Base-by-base conservation (phyloP, 2,888 invertebrate species). In the Biston stratarius region DNA sequence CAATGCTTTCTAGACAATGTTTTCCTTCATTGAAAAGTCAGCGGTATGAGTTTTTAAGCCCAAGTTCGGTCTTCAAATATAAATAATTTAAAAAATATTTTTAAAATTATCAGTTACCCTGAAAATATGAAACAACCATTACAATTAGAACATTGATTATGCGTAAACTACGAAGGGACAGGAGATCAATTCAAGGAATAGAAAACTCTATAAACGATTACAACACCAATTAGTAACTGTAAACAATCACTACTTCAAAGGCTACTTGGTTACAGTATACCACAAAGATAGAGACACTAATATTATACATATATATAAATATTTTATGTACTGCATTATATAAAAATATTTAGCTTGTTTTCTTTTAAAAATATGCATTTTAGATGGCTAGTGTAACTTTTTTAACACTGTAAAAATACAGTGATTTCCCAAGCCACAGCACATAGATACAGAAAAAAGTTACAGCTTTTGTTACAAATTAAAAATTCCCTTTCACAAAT, bases 181-280 rank as follows among this genome's bases (percentile, higher is more conserved):
- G 91, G 91, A 91, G 84, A 85, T 87, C 79, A 91, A 91, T 74
- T 87, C 74, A 86, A 77, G 89, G 90, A 89, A 91, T 91, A 91
- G 83, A 89, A 91, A 91, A 86, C 68, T 81, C 74, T 74, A 67
- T 74, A 69, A 70, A 74, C n/a, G 7, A 62, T 81, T 75, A 81
- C 74, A 83, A 83, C 77, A 78, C 71, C 71, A 82, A 83, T 81
- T 82, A 74, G 71, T 77, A 77, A 69, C 77, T 78, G 78, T 84
- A 84, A 83, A 85, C 77, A 80, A 83, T 78, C 76, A 81, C 83
- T 86, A 88, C 78, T 76, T 76, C 73, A 82, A 85, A 84, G 80
- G 80, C 83, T 86, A 87, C 75, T 61, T 58, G 58, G 63, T 73
- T 71, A 71, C 48, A 38, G 61, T 61, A 63, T 56, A 64, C 49